phyloP scores from a whole-genome alignment of 1,140 invertebrate species.

The Caenorhabditis briggsae region DNA sequence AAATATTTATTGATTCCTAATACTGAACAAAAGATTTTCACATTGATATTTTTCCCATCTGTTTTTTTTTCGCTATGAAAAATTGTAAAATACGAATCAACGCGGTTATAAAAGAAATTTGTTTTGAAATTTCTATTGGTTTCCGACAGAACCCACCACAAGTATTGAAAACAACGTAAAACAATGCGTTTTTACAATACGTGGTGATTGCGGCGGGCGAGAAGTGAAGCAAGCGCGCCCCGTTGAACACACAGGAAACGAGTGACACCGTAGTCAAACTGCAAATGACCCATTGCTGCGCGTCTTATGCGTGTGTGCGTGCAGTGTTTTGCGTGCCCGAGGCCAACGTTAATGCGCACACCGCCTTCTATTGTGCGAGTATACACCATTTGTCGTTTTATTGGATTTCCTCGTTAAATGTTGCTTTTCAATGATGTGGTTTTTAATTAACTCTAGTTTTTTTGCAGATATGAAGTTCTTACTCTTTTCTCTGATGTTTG shows the following conservation, averaged over 20 bases:
- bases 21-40: too few species aligned
- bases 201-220: slow-evolving; percentile 58
- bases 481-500: slow-evolving; percentile 24
- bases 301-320: slow-evolving; percentile 24
- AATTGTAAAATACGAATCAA: too few species aligned
- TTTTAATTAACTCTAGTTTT: background rate
- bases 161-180: too few species aligned
- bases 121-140: too few species aligned
- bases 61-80: too few species aligned
- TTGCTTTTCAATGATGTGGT: background rate
- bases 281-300: slow-evolving; percentile 53
- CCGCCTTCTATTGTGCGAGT: background rate
- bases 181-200: background rate
- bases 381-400: background rate
- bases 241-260: slow-evolving; percentile 5
- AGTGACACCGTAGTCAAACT: slow-evolving; percentile 66
- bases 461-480: slow-evolving; percentile 25
- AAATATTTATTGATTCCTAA: too few species aligned
- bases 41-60: too few species aligned
- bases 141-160: too few species aligned
- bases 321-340: slow-evolving; percentile 28
- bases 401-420: background rate
- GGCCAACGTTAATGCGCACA: background rate
- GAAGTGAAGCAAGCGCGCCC: background rate
- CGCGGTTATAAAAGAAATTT: too few species aligned